Percentiles rank a stretch among this genome's conserved stretches.
phyloP scores from a whole-genome alignment of 2,113 vertebrate genomes.

The Myrmecobius fasciatus region DNA sequence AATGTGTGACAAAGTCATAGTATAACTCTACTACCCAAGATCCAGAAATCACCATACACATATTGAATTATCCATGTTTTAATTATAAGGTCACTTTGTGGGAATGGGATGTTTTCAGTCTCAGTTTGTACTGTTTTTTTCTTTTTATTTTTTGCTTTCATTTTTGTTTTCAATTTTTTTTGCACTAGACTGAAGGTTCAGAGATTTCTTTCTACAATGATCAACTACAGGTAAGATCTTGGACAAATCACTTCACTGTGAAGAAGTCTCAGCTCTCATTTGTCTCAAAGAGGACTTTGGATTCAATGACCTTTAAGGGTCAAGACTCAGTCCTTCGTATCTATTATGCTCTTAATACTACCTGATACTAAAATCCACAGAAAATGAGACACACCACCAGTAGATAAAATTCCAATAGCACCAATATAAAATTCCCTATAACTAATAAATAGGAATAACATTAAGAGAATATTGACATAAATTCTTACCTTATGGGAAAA shows the following conservation, averaged over 20 bases:
- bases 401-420: background rate
- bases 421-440: conserved; percentile 13
- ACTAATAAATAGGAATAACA: background rate
- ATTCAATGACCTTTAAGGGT: background rate
- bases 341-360: background rate
- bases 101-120: background rate
- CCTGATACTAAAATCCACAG: background rate
- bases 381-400: background rate
- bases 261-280: background rate
- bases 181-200: background rate
- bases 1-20: background rate
- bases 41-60: conserved; percentile 19
- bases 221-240: background rate
- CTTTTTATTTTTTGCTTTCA: background rate
- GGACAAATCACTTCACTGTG: background rate
- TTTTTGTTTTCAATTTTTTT: too few species aligned
- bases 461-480: background rate
- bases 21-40: conserved; percentile 15
- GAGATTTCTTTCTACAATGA: background rate
- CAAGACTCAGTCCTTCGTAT: background rate
- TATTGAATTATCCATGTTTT: background rate
- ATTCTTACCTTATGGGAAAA: conserved; percentile 1
- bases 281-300: background rate
- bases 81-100: background rate
- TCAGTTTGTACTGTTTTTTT: background rate